These are phyloP conservation scores for Micronycteris hirsuta DNA, from an alignment of 2,113 vertebrate genomes.

Conservation along the genomic window DNA sequence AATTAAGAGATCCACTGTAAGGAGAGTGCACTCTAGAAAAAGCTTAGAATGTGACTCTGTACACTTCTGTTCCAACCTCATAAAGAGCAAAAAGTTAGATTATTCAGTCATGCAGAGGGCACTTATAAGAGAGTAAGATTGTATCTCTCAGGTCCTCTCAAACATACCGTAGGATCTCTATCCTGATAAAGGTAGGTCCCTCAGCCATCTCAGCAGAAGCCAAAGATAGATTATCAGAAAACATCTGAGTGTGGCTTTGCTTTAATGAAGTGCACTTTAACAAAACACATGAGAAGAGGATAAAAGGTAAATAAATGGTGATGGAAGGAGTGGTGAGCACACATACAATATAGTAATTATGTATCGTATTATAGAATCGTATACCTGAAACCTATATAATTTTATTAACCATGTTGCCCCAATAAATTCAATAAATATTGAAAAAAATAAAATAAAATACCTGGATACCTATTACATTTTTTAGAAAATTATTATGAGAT, in stretches of 20 bases:
- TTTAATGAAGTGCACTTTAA: not conserved
- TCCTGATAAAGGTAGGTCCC: not conserved
- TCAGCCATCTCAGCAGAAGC: not conserved
- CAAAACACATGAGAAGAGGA: not conserved
- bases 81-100: not conserved
- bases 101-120: not conserved
- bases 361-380: not conserved
- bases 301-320: not conserved
- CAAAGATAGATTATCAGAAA: not conserved
- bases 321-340: not conserved
- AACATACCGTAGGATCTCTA: not conserved
- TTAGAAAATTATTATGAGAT: not conserved
- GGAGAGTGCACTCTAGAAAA: not conserved
- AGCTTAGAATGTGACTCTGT: not conserved
- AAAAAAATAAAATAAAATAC: not conserved
- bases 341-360: not conserved
- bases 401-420: not conserved
- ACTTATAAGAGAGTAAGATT: not conserved
- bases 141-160: not conserved
- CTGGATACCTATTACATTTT: not conserved
- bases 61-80: not conserved
- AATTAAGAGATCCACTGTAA: not conserved
- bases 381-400: not conserved
- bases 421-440: not conserved
- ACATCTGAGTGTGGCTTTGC: not conserved